Conservation (phyloP, 1,140 invertebrate species). For the Drosophila pachea region DNA sequence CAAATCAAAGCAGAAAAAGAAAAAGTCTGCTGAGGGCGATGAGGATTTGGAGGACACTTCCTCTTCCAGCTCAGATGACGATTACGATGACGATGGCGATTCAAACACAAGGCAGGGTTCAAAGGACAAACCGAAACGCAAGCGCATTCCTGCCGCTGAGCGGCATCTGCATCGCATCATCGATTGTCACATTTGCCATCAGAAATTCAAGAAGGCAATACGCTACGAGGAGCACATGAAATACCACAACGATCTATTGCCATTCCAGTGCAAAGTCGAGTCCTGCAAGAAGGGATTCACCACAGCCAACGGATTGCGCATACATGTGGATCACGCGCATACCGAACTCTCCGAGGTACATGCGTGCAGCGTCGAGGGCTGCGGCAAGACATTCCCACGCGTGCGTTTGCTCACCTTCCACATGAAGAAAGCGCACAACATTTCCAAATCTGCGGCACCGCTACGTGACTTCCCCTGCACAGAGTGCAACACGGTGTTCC, state of each 20-base stretch:
- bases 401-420: conserved; percentile 72
- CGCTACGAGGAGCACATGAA: conserved; percentile 76
- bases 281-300: conserved; percentile 72
- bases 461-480: conserved; percentile 67
- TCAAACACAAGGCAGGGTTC: background rate
- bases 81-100: conserved; percentile 35
- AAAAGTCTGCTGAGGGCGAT: conserved; percentile 22
- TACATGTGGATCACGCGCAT: conserved; percentile 74
- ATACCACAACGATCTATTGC: conserved; percentile 73
- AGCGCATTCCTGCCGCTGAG: conserved; percentile 61
- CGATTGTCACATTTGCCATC: conserved; percentile 75
- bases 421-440: conserved; percentile 72
- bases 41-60: conserved; percentile 44
- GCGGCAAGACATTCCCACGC: conserved; percentile 69
- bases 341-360: conserved; percentile 67
- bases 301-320: conserved; percentile 70
- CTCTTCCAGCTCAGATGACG: conserved; percentile 39
- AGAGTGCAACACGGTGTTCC: conserved; percentile 75
- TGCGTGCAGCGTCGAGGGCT: conserved; percentile 65
- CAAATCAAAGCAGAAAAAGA: conserved; percentile 48
- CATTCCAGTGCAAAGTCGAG: conserved; percentile 73
- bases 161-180: conserved; percentile 68
- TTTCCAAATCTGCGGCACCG: conserved; percentile 65
- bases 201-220: conserved; percentile 75
- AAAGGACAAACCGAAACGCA: conserved; percentile 61